Base-by-base conservation (phyloP, 2,113 vertebrate species). In the Atherinomorus stipes region DNA sequence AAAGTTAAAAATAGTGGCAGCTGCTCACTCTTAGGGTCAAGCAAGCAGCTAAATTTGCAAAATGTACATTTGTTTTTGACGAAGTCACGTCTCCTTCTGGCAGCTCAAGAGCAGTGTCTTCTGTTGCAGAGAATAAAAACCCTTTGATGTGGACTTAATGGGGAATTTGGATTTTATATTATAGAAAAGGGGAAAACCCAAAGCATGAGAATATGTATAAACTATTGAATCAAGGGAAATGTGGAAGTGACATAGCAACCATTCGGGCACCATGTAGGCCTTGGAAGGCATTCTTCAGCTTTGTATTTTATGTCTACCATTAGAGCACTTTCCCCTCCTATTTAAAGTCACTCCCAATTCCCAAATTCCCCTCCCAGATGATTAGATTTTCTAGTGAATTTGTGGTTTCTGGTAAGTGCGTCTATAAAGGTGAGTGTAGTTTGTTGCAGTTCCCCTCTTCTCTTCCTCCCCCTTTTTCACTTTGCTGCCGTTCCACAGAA, bases 401-500 rank as follows among this genome's bases (percentile, higher is more conserved):
- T 52, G 23, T 44, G 37, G 70, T 69, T 77, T 72, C 60, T 71
- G 37, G 61, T 71, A 34, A 57, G 37, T 61, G 9, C 5, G 4
- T 65, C 62, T 73, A 7, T 60, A n/a, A 69, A 74, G 56, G 76
- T 78, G 63, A 19, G 40, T 66, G 44, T 3, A 51, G 26, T 62
- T 78, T 53, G 45, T 57, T 75, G 54, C 70, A 45, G 22, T 42
- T 50, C 18, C 49, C 52, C 26, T 53, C 16, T 16, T 56, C 45
- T 49, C 34, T 7, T 40, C 63, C 56, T 38, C 74, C 69, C 57
- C 49, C 59, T 3, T 75, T 83, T 71, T 74, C 22, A 68, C 71
- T 76, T 51, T 8, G 34, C 76, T 70, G 66, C 57, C 15, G 59
- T 88, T 88, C 88, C 84, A 79, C 67, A 84, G 87, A 92, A 91